These are phyloP conservation scores for Callimorpha dominula DNA, from an alignment of 2,888 invertebrate genomes.

Conservation along the genomic window DNA sequence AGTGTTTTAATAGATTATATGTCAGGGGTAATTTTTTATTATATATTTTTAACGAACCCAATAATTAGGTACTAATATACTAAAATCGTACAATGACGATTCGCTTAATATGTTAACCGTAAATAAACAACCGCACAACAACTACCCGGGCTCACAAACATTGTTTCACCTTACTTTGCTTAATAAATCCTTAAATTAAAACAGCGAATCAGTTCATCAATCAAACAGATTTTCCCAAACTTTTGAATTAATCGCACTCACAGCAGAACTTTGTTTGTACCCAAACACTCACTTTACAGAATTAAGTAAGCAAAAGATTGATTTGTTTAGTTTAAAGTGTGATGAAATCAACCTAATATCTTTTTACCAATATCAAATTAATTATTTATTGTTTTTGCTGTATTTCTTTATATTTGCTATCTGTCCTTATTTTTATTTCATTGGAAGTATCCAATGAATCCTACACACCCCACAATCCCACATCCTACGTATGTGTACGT, in stretches of 20 bases:
- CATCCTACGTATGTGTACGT: too few relatives aligned
- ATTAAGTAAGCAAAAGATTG: conserved; percentile 22
- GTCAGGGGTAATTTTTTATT: too few relatives aligned
- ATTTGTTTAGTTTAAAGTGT: conserved; percentile 15
- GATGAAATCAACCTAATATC: not conserved
- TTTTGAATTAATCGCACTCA: conserved; percentile 41
- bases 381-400: too few relatives aligned
- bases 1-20: too few relatives aligned
- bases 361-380: not conserved
- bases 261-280: conserved; percentile 38
- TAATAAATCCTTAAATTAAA: conserved; percentile 19
- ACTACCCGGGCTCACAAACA: not conserved
- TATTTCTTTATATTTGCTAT: too few relatives aligned
- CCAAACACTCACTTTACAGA: conserved; percentile 14
- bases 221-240: conserved; percentile 25
- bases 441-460: too few relatives aligned
- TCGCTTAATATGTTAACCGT: not conserved
- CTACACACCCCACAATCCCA: too few relatives aligned
- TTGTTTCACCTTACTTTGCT: not conserved
- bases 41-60: too few relatives aligned
- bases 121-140: not conserved
- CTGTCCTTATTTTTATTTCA: too few relatives aligned
- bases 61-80: not conserved
- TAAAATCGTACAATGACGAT: not conserved
- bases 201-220: conserved; percentile 21